Conservation (phyloP, 92 coral and sea anemone genomes). For the Zoanthus solanderi region DNA sequence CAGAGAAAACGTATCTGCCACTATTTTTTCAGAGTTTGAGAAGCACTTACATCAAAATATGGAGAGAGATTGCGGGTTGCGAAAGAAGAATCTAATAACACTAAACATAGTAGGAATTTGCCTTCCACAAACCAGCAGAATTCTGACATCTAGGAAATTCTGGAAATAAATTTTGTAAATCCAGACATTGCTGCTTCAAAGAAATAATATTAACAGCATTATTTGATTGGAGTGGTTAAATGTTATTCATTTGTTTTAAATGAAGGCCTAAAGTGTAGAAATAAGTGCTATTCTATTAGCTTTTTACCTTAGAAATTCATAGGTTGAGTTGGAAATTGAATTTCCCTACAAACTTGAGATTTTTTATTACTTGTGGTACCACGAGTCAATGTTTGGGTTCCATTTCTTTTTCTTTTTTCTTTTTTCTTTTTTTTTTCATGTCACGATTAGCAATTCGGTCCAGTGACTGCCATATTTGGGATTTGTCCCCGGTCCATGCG, state of each 20-base stretch:
- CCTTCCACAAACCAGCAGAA: neutral
- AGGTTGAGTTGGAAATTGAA: slow-evolving; percentile 3
- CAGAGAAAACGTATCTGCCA: no score
- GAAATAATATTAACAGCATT: neutral
- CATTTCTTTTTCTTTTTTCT: no score
- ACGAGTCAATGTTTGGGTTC: neutral
- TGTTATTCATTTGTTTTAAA: neutral
- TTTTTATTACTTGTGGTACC: neutral
- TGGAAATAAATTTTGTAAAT: neutral
- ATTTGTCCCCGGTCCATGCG: no score
- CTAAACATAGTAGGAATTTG: neutral
- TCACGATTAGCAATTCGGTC: no score
- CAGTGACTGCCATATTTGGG: no score
- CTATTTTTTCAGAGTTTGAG: no score
- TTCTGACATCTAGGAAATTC: slow-evolving; percentile 5
- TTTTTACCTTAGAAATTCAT: slow-evolving; percentile 1
- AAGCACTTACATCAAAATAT: no score
- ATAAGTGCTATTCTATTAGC: slow-evolving; percentile 1
- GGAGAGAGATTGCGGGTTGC: no score
- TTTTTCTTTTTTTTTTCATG: neutral
- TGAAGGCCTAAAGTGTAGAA: slow-evolving; percentile 4
- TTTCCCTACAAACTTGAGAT: slow-evolving; percentile 8
- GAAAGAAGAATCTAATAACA: neutral
- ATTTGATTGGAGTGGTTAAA: neutral
- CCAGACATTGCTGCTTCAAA: neutral